Base-by-base conservation (phyloP, 2,113 vertebrate species). In the Mustela nigripes region DNA sequence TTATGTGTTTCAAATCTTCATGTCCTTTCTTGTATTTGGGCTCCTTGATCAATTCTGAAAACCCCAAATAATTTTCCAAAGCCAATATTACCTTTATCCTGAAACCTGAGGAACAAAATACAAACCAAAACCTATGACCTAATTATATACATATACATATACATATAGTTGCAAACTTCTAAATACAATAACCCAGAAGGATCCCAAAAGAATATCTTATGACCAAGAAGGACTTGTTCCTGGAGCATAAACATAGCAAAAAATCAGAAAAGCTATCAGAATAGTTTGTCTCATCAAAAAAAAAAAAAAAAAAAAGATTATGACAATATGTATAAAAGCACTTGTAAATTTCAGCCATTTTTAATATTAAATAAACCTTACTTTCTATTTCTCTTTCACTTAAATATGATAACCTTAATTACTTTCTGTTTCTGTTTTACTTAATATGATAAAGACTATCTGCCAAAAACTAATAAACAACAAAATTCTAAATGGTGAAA, bases 271-370 rank as follows among this genome's bases (percentile, higher is more conserved):
- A 56, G 11, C 50, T 69, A 45, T 45, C 26, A 24, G 60, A 85
- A 73, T 89, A 50, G 74, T 71, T 79, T 90, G 48, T 62, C 22
- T 86, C 45, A 67, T 80, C 11, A 48, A 5, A 39, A 39, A 39
- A 39, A 39, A 39, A n/a, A 39, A 39, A 39, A 53, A 96, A 63
- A 81, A 81, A 60, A 87, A 1, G 2, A 71, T 92, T 33, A 0
- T 86, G 62, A 62, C 33, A 76, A 36, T 78, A 36, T 8, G 19
- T 36, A 4, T 87, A 15, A n/a, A 86, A 89, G 1, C 10, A 48
- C 42, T 88, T 91, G 31, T 88, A 95, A 91, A 92, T 56, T 91
- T 62, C 48, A 91, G 45, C 26, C 62, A 85, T 86, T 86, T 94
- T 82, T 63, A 82, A 93, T 58, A 81, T 94, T 88, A 31, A 31